Conservation (phyloP, 2,797 vertebrate species). For the Scomberomorus guttatus region DNA sequence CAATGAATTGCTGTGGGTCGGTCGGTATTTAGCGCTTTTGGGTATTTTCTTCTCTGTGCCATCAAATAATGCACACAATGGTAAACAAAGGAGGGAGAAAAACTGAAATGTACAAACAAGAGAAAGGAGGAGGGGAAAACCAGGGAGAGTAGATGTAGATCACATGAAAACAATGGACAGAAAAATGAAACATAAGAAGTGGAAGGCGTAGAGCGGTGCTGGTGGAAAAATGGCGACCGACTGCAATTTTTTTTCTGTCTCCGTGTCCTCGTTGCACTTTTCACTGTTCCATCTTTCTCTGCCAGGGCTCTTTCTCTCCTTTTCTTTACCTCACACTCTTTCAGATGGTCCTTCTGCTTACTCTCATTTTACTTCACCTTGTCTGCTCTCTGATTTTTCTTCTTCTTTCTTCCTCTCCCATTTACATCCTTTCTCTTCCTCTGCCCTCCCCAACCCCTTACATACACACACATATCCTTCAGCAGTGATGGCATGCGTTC, state of each 20-base stretch:
- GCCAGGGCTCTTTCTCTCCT: neutral
- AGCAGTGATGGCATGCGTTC: conserved; percentile 70
- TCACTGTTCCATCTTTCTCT: conserved; percentile 51
- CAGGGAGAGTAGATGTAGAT: neutral
- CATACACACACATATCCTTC: conserved; percentile 52
- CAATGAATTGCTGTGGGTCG: neutral
- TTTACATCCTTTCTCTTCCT: conserved; percentile 42
- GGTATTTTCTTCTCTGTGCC: conserved; percentile 11
- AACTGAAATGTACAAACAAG: conserved; percentile 1
- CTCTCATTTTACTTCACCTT: conserved; percentile 31
- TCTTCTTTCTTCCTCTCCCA: conserved; percentile 11
- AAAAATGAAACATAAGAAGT: conserved; percentile 45
- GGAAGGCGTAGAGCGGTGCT: conserved; percentile 39
- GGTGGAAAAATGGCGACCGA: conserved; percentile 69
- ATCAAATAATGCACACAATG: neutral
- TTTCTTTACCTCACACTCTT: conserved; percentile 5
- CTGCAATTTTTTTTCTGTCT: conserved; percentile 47
- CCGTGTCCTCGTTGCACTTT: conserved; percentile 73
- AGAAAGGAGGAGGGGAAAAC: neutral
- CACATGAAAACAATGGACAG: conserved; percentile 13
- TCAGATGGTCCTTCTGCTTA: conserved; percentile 24
- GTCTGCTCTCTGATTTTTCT: conserved; percentile 27
- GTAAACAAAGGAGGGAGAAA: conserved; percentile 3
- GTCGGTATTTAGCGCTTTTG: neutral
- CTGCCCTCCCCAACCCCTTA: conserved; percentile 25